Evolutionary conservation across 2,113 vertebrate genomes (phyloP).

Genomic region (Leptosomus discolor): DNA sequence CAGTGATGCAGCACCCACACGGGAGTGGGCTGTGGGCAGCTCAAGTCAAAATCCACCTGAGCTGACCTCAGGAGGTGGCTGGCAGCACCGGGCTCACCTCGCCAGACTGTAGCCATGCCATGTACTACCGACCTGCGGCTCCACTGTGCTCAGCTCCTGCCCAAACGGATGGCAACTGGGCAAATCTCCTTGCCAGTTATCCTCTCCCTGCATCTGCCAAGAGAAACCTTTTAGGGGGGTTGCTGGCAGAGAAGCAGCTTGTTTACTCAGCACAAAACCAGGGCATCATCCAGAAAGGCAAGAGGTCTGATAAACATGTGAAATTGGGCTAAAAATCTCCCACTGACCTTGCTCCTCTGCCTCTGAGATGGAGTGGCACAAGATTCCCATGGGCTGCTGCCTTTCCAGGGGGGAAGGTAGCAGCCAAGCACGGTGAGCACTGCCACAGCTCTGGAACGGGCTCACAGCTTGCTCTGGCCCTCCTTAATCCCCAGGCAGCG

Average conservation of each 20-base stretch:
- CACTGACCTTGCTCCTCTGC: background rate
- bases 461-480: background rate
- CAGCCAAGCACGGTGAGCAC: accelerated
- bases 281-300: background rate
- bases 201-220: background rate
- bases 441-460: background rate
- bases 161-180: background rate
- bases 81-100: accelerated
- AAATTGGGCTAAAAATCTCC: background rate
- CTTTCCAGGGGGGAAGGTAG: background rate
- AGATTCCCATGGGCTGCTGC: accelerated
- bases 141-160: accelerated
- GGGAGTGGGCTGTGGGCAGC: background rate
- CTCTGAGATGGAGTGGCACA: background rate
- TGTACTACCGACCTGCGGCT: background rate
- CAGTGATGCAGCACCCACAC: accelerated
- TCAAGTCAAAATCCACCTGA: background rate
- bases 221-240: background rate
- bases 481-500: background rate
- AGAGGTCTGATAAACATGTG: background rate
- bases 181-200: background rate
- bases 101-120: background rate
- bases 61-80: background rate
- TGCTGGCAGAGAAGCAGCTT: background rate
- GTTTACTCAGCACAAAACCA: background rate